Base-by-base conservation (phyloP, 2,797 vertebrate genomes). In the Borostomias antarcticus region DNA sequence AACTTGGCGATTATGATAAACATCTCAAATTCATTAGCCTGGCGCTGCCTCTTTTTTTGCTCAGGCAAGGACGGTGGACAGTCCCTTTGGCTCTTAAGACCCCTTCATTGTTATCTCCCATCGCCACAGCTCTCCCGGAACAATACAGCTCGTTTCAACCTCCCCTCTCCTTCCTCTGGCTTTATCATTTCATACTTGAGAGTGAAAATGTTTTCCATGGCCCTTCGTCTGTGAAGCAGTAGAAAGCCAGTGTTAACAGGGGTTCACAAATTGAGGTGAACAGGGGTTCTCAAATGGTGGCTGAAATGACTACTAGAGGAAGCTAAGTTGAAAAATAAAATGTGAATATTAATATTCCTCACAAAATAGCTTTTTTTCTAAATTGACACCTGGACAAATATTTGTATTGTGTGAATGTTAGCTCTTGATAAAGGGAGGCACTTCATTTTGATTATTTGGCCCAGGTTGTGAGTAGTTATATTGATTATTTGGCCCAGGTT, bases 91-190 rank as follows among this genome's bases (percentile, higher is more conserved):
- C 25, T 33, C 21, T 26, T 33, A 11, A 58, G 32, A 19, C 53
- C 30, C 25, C 29, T n/a, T 58, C 48, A 48, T 47, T 35, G 54
- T 58, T 51, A 48, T 25, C 29, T 59, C 33, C 19, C 21, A 37
- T 58, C 43, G 50, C 33, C 48, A 7, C 25, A 35, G 33, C 56
- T 67, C 43, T 25, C 21, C 56, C 19, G 35, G 47, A 56, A 60
- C 30, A 40, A 60, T 68, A 29, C 15, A 52, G 15, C 58, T 68
- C 4, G 51, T 59, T 68, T 51, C 23, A 19, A 29, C 40, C 30
- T 60, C 15, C 5, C 40, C 25, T 59, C 25, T 58, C 17, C 30
- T 40, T 52, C 35, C 5, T 40, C 21, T 60, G 3, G 1, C 26
- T 35, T 37, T 37, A 58, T 58, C 47, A 25, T 66, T 66, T 48